These are phyloP conservation scores for Nemotelus pantherinus DNA, from an alignment of 2,888 invertebrate genomes.

Conservation along the genomic window DNA sequence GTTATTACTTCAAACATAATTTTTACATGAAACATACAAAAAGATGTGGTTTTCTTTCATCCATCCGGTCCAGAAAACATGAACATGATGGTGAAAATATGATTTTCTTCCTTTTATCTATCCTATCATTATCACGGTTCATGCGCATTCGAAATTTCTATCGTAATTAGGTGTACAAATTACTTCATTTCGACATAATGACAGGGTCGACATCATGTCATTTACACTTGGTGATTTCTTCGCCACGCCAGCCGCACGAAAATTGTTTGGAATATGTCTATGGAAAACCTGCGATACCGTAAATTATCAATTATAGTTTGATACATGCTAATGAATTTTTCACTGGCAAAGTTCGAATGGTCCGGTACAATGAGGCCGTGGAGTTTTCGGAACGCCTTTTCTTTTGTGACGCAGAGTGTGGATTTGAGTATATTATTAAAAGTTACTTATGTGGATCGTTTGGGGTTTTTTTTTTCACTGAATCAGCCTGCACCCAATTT, in stretches of 20 bases:
- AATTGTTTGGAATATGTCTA: neutral
- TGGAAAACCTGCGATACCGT: constrained; percentile 15
- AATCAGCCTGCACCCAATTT: neutral
- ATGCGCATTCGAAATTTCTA: constrained; percentile 5
- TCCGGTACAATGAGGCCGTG: neutral
- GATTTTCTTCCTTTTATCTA: constrained; percentile 1
- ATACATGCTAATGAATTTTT: constrained; percentile 34
- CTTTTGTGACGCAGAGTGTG: neutral
- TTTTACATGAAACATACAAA: neutral
- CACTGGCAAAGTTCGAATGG: neutral
- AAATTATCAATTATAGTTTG: constrained; percentile 38
- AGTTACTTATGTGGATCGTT: constrained; percentile 37
- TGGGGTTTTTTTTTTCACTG: neutral
- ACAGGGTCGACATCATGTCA: constrained; percentile 40
- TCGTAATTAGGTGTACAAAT: constrained; percentile 42
- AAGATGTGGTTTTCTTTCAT: neutral
- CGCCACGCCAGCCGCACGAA: neutral
- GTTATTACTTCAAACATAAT: neutral
- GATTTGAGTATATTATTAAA: constrained; percentile 35
- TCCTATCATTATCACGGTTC: constrained; percentile 19
- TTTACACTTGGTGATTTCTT: constrained; percentile 40
- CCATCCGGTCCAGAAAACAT: neutral
- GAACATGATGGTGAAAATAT: neutral
- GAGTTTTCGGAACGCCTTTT: constrained; percentile 11
- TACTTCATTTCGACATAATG: constrained; percentile 39